A percentile compares a stretch with the other conserved stretches of the same genome.
Evolutionary conservation across 2,797 vertebrate species (phyloP).

Genomic region (Distichodus sexfasciatus): DNA sequence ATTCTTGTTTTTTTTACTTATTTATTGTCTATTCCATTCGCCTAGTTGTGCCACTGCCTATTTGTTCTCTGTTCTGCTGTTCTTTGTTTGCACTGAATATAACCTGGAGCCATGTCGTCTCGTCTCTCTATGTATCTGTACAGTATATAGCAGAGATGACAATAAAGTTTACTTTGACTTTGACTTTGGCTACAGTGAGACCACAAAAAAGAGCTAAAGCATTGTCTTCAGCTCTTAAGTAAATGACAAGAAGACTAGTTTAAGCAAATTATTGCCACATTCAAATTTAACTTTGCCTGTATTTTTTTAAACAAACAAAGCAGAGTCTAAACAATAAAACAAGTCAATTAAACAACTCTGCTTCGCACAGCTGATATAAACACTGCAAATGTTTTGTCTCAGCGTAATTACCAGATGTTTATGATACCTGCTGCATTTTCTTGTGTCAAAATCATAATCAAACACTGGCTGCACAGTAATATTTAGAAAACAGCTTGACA

Average conservation of each 20-base stretch:
- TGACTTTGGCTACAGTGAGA: too few species aligned
- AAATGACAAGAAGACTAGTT: conserved; percentile 21
- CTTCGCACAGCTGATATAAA: conserved; percentile 51
- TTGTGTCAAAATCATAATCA: conserved; percentile 92
- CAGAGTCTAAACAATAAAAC: conserved; percentile 49
- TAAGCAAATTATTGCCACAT: conserved; percentile 26
- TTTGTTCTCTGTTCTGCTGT: too few species aligned
- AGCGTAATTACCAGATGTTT: conserved; percentile 85
- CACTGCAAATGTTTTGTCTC: conserved; percentile 61
- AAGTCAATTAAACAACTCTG: conserved; percentile 52
- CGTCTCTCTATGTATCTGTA: too few species aligned
- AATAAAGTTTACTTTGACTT: too few species aligned
- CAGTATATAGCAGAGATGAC: too few species aligned
- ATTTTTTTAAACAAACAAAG: conserved; percentile 45
- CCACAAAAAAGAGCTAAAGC: too few species aligned
- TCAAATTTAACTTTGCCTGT: conserved; percentile 40
- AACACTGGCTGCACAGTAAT: conserved; percentile 89
- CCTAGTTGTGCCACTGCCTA: too few species aligned
- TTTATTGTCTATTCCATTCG: too few species aligned
- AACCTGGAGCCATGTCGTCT: too few species aligned
- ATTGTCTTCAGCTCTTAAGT: conserved; percentile 2
- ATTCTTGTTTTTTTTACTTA: too few species aligned
- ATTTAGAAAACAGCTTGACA: conserved; percentile 95
- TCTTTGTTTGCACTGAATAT: too few species aligned
- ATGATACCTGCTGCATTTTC: conserved; percentile 87